Evolutionary conservation across 2,797 vertebrate species (phyloP), one percentile per base, ranked within the genome.

Genomic region (Pithecia hirsuta): DNA sequence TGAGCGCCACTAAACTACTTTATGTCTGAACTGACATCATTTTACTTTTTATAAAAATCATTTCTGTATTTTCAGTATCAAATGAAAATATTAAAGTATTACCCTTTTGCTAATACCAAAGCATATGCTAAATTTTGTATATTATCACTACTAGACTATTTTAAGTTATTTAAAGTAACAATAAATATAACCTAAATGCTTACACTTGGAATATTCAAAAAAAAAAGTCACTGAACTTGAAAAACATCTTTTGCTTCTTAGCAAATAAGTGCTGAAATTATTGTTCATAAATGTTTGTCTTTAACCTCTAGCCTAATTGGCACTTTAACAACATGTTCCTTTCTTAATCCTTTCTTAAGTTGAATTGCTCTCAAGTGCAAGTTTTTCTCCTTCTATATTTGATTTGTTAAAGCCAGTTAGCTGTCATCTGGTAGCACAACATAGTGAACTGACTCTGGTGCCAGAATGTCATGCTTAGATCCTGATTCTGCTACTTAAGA

Each of bases 21-120:
- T 85, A 72, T 87, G n/a, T 70, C 44, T 36, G 70, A 84, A 95
- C 36, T 39, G 72, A 24, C 7, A 7, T 59, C 30, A 59, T 41
- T 86, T 46, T 28, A 46, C 20, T 36, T 33, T 33, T 87, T 46
- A 14, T 9, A 67, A 52, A 88, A 90, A 36, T 82, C 6, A 92
- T 7, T 78, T 94, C 33, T 91, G 20, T 64, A 67, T 88, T 93
- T 80, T 92, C 72, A 74, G 91, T 72, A 80, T 97, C 61, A 97
- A 78, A 72, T 83, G 82, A 74, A 94, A 91, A 93, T 13, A 83
- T 88, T 88, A 52, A 74, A 44, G 2, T 90, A 48, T 87, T 80
- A 46, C 13, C 55, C 28, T 92, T 96, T 81, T 93, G 36, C 39
- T 94, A 22, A 89, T 89, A 88, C 24, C 22, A 92, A 93, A 72